Conservation (phyloP, 2,888 invertebrate genomes). For the Hanleya hanleyi region DNA sequence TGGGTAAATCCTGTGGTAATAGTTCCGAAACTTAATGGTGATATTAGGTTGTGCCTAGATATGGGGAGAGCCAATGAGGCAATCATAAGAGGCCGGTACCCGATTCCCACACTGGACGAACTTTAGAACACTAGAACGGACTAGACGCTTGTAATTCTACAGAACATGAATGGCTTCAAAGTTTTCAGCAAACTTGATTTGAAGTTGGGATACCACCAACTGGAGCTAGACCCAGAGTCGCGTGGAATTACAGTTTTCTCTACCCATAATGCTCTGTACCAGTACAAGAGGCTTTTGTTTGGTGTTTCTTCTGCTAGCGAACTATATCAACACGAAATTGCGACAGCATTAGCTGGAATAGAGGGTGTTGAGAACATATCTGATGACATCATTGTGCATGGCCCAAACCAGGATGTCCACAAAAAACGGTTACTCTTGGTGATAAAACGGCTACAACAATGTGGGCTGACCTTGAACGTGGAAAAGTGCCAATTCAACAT, state of each 20-base stretch:
- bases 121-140: too few relatives aligned
- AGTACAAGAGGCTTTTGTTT: conserved; percentile 46
- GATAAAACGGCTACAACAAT: too few relatives aligned
- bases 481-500: too few relatives aligned
- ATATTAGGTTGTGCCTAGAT: conserved; percentile 46
- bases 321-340: conserved; percentile 72
- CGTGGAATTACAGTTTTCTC: conserved; percentile 44
- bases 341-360: conserved; percentile 61
- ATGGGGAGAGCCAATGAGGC: conserved; percentile 48
- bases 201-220: conserved; percentile 43
- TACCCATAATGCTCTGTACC: conserved; percentile 43
- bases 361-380: conserved; percentile 66
- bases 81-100: conserved; percentile 40
- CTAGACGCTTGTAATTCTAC: too few relatives aligned
- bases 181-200: conserved; percentile 48
- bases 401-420: conserved; percentile 53
- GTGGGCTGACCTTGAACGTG: too few relatives aligned
- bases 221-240: conserved; percentile 47
- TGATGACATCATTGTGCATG: conserved; percentile 71
- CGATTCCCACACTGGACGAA: conserved; percentile 43
- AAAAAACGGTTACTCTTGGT: too few relatives aligned
- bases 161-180: too few relatives aligned
- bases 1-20: conserved; percentile 41
- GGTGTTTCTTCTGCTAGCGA: conserved; percentile 71
- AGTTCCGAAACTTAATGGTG: conserved; percentile 35